phyloP scores from a whole-genome alignment of 2,113 vertebrate genomes.

The Oplegnathus fasciatus region DNA sequence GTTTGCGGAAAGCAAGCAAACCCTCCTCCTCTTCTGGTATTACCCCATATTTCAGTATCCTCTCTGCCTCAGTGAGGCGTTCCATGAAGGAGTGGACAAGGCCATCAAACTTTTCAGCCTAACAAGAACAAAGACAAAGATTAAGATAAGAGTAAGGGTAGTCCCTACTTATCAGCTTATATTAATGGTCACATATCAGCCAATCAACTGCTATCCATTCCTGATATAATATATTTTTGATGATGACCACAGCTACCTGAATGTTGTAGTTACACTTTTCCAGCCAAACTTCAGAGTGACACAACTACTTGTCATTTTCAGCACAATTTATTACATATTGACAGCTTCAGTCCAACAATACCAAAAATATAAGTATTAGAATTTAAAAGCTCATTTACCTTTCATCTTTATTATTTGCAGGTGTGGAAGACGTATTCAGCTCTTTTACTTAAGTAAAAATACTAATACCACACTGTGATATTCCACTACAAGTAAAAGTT shows the following conservation, averaged over 20 bases:
- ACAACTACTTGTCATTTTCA: neutral
- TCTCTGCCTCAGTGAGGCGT: slow-evolving; percentile 85
- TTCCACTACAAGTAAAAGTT: too few species aligned
- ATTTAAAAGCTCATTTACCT: too few species aligned
- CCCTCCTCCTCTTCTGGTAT: slow-evolving; percentile 86
- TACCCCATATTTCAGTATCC: slow-evolving; percentile 82
- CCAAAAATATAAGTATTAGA: too few species aligned
- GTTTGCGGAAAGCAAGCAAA: slow-evolving; percentile 80
- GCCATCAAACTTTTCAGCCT: slow-evolving; percentile 90
- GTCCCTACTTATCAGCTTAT: neutral
- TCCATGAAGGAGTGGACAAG: slow-evolving; percentile 89
- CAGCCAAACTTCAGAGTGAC: neutral
- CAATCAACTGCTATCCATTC: neutral
- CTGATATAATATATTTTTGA: neutral
- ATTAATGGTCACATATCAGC: neutral
- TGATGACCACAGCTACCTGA: neutral
- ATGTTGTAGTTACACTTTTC: neutral
- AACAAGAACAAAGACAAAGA: neutral
- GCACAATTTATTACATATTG: neutral
- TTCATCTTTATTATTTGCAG: neutral
- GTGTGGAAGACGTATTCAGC: too few species aligned
- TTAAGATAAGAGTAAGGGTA: neutral
- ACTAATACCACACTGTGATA: too few species aligned
- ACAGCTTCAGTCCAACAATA: neutral
- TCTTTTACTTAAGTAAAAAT: too few species aligned